Percentiles rank a stretch among this genome's conserved stretches.
Evolutionary conservation across 1,140 invertebrate species (phyloP).

Genomic region (Drosophila sp.): DNA sequence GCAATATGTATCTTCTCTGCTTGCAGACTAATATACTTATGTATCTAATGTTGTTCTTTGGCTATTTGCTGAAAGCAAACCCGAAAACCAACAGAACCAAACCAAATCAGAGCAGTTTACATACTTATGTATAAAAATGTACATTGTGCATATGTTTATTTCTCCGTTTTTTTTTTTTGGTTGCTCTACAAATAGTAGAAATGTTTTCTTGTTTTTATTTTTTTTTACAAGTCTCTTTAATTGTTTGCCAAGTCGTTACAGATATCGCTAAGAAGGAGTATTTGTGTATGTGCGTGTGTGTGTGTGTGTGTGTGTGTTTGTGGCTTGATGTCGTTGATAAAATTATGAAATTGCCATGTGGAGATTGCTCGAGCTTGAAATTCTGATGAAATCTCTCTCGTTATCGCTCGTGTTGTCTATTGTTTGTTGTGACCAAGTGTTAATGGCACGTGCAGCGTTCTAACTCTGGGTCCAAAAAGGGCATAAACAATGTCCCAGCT

Average conservation of each 20-base stretch:
- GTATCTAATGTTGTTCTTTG: background rate
- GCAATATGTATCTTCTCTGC: conserved; percentile 1
- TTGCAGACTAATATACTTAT: background rate
- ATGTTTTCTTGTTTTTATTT: conserved; percentile 39
- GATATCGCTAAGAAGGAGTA: conserved; percentile 56
- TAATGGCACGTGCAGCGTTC: conserved; percentile 77
- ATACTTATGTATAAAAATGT: conserved; percentile 20
- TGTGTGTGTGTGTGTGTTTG: conserved; percentile 72
- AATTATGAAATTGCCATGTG: conserved; percentile 68
- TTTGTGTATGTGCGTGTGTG: conserved; percentile 66
- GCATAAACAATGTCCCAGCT: conserved; percentile 49
- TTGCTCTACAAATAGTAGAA: conserved; percentile 63
- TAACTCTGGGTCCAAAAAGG: conserved; percentile 1
- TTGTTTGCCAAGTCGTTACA: conserved; percentile 69
- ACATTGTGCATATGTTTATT: conserved; percentile 10
- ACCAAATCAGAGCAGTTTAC: conserved; percentile 77
- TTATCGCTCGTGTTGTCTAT: conserved; percentile 43
- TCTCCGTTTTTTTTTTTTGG: conserved; percentile 34
- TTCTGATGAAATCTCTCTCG: conserved; percentile 72
- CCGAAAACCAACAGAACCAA: conserved; percentile 46
- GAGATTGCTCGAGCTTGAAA: conserved; percentile 48
- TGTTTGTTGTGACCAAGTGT: conserved; percentile 66
- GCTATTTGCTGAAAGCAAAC: conserved; percentile 44
- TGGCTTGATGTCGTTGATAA: conserved; percentile 67
- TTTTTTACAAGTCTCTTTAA: conserved; percentile 54